Conservation (phyloP, 2,797 vertebrate genomes). For the Emydoidea blandingii region DNA sequence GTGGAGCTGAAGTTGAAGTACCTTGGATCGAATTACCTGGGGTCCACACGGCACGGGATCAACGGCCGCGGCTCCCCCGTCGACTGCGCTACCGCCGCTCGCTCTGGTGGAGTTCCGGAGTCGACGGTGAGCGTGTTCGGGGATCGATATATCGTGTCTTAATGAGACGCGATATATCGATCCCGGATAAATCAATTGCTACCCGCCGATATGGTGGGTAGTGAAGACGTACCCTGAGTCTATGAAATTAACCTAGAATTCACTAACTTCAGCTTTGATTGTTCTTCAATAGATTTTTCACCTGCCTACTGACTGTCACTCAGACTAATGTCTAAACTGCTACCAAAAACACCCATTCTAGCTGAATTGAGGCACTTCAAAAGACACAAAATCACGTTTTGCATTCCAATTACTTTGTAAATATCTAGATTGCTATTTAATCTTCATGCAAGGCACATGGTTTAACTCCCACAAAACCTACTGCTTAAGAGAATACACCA, state of each 20-base stretch:
- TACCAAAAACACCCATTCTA: slow-evolving; percentile 14
- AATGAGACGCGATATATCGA: no score
- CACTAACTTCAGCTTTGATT: slow-evolving; percentile 6
- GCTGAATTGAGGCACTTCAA: neutral
- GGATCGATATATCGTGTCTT: no score
- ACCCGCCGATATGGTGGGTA: no score
- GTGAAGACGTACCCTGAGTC: no score
- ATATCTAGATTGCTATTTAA: slow-evolving; percentile 45
- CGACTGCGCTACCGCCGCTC: no score
- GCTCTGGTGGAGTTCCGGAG: no score
- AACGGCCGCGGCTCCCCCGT: no score
- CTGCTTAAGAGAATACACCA: neutral
- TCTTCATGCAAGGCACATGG: neutral
- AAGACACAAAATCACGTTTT: slow-evolving; percentile 53
- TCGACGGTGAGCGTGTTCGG: no score
- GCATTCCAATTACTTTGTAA: slow-evolving; percentile 30
- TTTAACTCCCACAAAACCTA: slow-evolving; percentile 16
- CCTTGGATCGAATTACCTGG: no score
- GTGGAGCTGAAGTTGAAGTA: no score
- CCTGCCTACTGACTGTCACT: slow-evolving; percentile 38
- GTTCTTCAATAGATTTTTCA: slow-evolving; percentile 22
- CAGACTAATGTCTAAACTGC: slow-evolving; percentile 47
- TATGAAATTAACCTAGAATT: slow-evolving; percentile 33
- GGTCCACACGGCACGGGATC: no score
- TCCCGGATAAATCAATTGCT: no score